Percentiles rank a stretch among this genome's conserved stretches.
phyloP scores from a whole-genome alignment of 2,113 vertebrate species.

The Daubentonia madagascariensis region DNA sequence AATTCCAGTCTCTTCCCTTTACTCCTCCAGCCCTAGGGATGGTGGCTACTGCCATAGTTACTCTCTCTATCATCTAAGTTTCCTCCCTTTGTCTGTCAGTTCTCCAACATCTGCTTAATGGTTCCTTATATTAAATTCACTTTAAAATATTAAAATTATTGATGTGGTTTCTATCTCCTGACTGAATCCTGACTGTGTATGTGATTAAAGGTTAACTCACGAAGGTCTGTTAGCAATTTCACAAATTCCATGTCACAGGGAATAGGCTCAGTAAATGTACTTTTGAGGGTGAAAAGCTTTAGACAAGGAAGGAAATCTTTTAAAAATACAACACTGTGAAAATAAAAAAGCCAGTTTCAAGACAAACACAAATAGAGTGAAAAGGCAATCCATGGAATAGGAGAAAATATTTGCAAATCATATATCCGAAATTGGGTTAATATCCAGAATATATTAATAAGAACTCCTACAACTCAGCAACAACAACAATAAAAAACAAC shows the following conservation, averaged over 20 bases:
- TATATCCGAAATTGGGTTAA: background rate
- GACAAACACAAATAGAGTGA: background rate
- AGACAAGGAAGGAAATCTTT: background rate
- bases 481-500: background rate
- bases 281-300: background rate
- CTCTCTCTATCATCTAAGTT: background rate
- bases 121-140: background rate
- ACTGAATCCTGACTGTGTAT: background rate
- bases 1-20: background rate
- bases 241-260: background rate
- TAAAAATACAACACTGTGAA: background rate
- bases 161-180: background rate
- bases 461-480: background rate
- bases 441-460: background rate
- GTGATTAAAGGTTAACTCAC: background rate
- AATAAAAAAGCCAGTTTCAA: background rate
- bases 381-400: background rate
- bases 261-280: background rate
- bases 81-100: background rate
- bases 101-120: background rate
- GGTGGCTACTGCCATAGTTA: background rate
- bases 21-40: background rate
- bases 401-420: background rate
- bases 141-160: background rate
- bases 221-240: background rate